Conservation (phyloP, 2,888 invertebrate genomes). For the Metalampra italica region DNA sequence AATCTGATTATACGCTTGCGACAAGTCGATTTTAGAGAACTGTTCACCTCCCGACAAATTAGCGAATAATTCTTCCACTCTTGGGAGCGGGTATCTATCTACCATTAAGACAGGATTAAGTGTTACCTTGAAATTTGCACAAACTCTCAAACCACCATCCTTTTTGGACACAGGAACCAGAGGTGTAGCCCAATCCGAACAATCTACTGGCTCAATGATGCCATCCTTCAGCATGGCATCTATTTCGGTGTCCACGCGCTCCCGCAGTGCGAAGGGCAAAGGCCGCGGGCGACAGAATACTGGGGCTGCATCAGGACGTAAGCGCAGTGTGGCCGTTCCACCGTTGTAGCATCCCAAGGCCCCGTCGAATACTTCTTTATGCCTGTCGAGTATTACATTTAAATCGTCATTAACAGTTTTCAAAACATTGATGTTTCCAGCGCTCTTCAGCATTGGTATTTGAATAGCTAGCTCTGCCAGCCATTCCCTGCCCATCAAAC, state of each 20-base stretch:
- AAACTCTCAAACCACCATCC: not conserved
- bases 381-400: not conserved
- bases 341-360: not conserved
- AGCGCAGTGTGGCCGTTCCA: not conserved
- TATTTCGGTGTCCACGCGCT: no score
- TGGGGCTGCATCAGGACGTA: not conserved
- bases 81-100: slow-evolving; percentile 6
- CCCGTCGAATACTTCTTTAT: not conserved
- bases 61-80: slow-evolving; percentile 11
- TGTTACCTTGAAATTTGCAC: slow-evolving; percentile 2
- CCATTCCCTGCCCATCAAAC: not conserved
- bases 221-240: not conserved
- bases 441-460: not conserved
- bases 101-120: slow-evolving; percentile 4
- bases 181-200: slow-evolving; percentile 2
- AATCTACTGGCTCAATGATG: no score
- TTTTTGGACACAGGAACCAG: no score
- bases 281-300: slow-evolving; percentile 1
- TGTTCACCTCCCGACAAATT: slow-evolving; percentile 1
- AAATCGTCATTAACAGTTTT: not conserved
- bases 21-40: slow-evolving; percentile 12
- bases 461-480: not conserved
- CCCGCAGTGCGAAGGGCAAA: not conserved
- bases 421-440: not conserved
- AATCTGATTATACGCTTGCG: slow-evolving; percentile 11